Conservation (phyloP, 30 jellyfish, hydroid and myxozoan genomes). For the Chironex yamaguchii region DNA sequence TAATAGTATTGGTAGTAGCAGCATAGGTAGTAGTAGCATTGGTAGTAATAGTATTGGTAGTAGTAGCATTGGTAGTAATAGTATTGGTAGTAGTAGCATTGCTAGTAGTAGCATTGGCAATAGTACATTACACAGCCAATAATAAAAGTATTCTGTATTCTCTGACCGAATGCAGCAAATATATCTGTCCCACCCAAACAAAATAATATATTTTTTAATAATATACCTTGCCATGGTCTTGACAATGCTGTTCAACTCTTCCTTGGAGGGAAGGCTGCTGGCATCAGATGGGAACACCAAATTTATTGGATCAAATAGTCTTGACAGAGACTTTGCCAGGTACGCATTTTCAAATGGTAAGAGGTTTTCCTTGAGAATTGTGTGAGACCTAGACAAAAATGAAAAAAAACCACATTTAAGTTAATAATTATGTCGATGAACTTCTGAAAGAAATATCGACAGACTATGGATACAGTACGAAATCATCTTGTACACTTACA, state of each 20-base stretch:
- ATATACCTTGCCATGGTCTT: constrained; percentile 85
- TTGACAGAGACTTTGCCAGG: constrained; percentile 83
- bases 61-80: not conserved
- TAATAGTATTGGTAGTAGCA: not conserved
- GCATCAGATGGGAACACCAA: constrained; percentile 94
- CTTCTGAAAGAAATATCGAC: no score
- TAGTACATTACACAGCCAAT: no score
- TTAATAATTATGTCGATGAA: no score
- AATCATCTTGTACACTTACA: no score
- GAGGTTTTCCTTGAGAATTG: constrained; percentile 64
- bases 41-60: not conserved
- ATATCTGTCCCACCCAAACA: not conserved
- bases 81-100: constrained; percentile 2
- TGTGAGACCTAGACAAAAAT: constrained; percentile 68
- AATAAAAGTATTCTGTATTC: no score
- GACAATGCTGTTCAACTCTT: constrained; percentile 81
- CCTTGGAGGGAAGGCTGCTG: constrained; percentile 81
- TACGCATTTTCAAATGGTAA: constrained; percentile 87
- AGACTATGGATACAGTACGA: no score
- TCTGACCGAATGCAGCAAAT: no score
- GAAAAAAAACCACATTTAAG: not conserved
- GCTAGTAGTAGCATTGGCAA: not conserved
- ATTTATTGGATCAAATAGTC: constrained; percentile 90
- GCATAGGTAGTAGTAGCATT: not conserved
- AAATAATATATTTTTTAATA: not conserved